Evolutionary conservation across 1,140 invertebrate species (phyloP).

Genomic region (Conus ventricosus): DNA sequence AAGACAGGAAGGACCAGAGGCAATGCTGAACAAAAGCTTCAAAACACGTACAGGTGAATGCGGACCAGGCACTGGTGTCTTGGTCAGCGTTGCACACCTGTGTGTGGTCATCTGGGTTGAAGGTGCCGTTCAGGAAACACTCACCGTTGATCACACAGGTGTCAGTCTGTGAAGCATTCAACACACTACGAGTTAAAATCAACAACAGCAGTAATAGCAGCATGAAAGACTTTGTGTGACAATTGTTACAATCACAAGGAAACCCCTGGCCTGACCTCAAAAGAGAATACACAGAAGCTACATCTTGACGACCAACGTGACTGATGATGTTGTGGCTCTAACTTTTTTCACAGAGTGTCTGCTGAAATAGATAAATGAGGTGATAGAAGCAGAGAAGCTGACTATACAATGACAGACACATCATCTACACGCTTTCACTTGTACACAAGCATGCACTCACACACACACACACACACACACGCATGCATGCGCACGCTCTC

Average conservation of each 20-base stretch:
- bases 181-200: neutral
- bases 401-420: neutral
- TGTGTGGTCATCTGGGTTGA: conserved; percentile 52
- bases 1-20: too few relatives aligned
- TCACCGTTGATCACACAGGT: conserved; percentile 59
- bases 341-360: too few relatives aligned
- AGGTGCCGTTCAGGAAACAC: conserved; percentile 51
- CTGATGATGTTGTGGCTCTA: too few relatives aligned
- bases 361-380: too few relatives aligned
- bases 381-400: too few relatives aligned
- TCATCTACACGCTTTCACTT: neutral
- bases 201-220: neutral
- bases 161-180: conserved; percentile 37
- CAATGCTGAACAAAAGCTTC: neutral
- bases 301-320: too few relatives aligned
- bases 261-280: neutral
- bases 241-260: neutral
- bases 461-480: neutral
- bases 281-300: too few relatives aligned
- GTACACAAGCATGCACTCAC: neutral
- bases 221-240: neutral
- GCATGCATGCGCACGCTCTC: too few relatives aligned
- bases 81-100: conserved; percentile 51
- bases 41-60: conserved; percentile 42
- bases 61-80: conserved; percentile 43